A percentile compares a stretch with the other conserved stretches of the same genome.
These are phyloP conservation scores for Drosophila littoralis DNA, from an alignment of 1,140 invertebrate genomes.

Conservation along the genomic window DNA sequence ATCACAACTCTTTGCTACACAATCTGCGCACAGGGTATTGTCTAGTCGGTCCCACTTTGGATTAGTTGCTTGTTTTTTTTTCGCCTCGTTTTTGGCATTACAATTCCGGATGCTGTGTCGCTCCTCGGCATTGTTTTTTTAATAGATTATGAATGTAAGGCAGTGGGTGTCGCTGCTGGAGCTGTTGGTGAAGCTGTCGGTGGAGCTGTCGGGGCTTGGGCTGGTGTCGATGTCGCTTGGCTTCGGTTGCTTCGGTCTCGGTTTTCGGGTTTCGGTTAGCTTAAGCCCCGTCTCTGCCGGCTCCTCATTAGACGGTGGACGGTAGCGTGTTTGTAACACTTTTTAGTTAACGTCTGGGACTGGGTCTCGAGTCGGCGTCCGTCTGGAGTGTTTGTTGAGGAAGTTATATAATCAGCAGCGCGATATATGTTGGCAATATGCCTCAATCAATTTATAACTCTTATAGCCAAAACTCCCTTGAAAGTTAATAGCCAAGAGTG, in stretches of 20 bases:
- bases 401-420: constrained; percentile 79
- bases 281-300: constrained; percentile 30
- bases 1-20: neutral
- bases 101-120: constrained; percentile 75
- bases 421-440: constrained; percentile 59
- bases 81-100: constrained; percentile 57
- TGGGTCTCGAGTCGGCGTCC: constrained; percentile 36
- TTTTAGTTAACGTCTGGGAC: constrained; percentile 47
- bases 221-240: constrained; percentile 18
- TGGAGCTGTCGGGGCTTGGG: constrained; percentile 7
- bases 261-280: constrained; percentile 26
- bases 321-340: constrained; percentile 72
- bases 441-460: constrained; percentile 80
- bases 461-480: constrained; percentile 61
- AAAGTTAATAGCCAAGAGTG: constrained; percentile 67
- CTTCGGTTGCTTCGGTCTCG: constrained; percentile 26
- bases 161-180: constrained; percentile 67
- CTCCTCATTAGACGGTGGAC: constrained; percentile 63
- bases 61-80: constrained; percentile 30
- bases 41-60: neutral
- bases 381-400: constrained; percentile 48
- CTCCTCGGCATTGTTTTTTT: constrained; percentile 41
- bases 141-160: constrained; percentile 82
- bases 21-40: neutral
- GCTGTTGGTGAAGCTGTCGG: neutral